Conservation (phyloP, 2,888 invertebrate species). For the Mimumesa dahlbomi region DNA sequence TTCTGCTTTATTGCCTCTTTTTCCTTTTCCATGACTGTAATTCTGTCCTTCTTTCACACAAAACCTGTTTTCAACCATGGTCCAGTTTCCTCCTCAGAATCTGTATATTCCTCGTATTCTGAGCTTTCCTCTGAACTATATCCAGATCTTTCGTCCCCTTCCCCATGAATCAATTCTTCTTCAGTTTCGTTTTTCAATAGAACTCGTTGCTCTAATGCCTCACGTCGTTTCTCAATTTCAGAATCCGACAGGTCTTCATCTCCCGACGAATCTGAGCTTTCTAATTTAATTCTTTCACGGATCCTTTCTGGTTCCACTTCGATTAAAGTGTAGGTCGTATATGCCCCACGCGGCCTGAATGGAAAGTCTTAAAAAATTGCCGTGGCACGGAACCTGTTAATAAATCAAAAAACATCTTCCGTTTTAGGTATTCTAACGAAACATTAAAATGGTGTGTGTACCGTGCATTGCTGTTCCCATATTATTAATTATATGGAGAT, state of each 20-base stretch:
- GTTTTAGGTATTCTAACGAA: constrained; percentile 32
- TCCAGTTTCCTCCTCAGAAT: constrained; percentile 94
- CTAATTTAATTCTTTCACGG: constrained; percentile 80
- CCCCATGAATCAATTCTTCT: constrained; percentile 88
- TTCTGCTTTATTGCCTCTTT: constrained; percentile 92
- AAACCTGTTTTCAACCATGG: constrained; percentile 97
- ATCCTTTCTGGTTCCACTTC: constrained; percentile 84
- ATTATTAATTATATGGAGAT: constrained; percentile 91
- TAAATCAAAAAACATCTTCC: too few species aligned
- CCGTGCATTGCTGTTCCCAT: constrained; percentile 93
- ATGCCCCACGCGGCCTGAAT: too few species aligned
- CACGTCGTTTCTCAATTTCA: constrained; percentile 91
- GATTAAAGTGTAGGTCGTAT: constrained; percentile 87
- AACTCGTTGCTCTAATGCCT: constrained; percentile 85
- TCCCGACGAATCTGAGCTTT: constrained; percentile 77
- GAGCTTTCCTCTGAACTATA: constrained; percentile 85
- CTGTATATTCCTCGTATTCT: constrained; percentile 92
- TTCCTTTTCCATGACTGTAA: constrained; percentile 97
- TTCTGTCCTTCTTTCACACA: constrained; percentile 94
- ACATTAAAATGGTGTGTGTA: constrained; percentile 86
- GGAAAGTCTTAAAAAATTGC: too few species aligned
- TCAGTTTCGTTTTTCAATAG: constrained; percentile 84
- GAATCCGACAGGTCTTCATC: constrained; percentile 93
- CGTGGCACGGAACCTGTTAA: too few species aligned
- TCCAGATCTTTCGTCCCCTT: constrained; percentile 84